phyloP scores from a whole-genome alignment of 2,888 invertebrate genomes.

The Caradrina kadenii region DNA sequence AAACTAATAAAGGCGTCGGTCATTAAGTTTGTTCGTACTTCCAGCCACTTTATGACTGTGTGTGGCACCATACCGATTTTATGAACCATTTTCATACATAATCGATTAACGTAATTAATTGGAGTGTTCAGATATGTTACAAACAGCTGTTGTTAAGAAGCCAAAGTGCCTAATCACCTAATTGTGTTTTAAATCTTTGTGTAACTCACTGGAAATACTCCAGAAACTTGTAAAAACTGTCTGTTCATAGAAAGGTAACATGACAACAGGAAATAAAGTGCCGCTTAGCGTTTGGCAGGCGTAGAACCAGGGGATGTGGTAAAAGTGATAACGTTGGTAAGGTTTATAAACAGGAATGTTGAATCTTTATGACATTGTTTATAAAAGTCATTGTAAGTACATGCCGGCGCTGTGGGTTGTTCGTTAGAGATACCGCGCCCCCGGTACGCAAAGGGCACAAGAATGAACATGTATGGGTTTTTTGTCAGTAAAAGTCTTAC shows the following conservation, averaged over 20 bases:
- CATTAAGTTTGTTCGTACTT: slow-evolving; percentile 52
- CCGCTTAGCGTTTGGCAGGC: neutral
- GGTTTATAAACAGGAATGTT: neutral
- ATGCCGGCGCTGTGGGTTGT: too few species aligned
- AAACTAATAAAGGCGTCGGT: slow-evolving; percentile 55
- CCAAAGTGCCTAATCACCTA: slow-evolving; percentile 37
- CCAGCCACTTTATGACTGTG: slow-evolving; percentile 38
- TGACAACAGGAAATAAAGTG: slow-evolving; percentile 21
- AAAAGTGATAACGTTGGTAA: slow-evolving; percentile 1
- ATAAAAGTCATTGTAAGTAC: neutral
- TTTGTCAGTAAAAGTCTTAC: too few species aligned
- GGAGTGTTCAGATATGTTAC: slow-evolving; percentile 26
- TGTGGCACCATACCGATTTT: slow-evolving; percentile 47
- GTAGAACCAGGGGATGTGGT: neutral
- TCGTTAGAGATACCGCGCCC: too few species aligned
- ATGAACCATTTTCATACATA: slow-evolving; percentile 46
- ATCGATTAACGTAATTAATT: slow-evolving; percentile 48
- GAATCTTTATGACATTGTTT: slow-evolving; percentile 1
- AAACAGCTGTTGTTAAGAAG: slow-evolving; percentile 19
- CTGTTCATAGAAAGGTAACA: slow-evolving; percentile 1
- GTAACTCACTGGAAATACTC: slow-evolving; percentile 2
- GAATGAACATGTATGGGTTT: too few species aligned
- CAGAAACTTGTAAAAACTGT: slow-evolving; percentile 3
- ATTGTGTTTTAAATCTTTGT: slow-evolving; percentile 29
- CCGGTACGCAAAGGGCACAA: too few species aligned